Conservation (phyloP, 2,797 vertebrate genomes). For the Parotocinclus haroldoi region DNA sequence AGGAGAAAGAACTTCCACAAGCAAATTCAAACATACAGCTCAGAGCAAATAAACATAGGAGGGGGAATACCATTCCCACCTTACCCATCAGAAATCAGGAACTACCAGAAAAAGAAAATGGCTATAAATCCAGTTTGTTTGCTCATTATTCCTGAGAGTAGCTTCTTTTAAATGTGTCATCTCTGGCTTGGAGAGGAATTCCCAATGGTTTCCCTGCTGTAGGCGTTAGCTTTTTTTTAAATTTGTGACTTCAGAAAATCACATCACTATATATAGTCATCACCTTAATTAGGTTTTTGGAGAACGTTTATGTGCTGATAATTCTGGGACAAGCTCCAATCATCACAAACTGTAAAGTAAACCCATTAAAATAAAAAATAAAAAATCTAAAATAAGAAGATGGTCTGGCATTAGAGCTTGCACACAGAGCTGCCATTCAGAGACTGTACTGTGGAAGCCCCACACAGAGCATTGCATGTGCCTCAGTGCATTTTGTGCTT, state of each 20-base stretch:
- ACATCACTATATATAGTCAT: constrained; percentile 9
- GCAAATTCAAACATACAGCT: constrained; percentile 69
- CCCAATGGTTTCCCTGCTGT: constrained; percentile 14
- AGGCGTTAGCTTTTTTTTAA: constrained; percentile 1
- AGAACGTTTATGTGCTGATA: constrained; percentile 18
- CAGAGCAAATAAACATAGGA: constrained; percentile 67
- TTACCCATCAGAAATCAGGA: constrained; percentile 57
- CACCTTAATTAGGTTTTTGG: constrained; percentile 21
- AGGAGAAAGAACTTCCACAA: constrained; percentile 61
- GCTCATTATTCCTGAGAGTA: constrained; percentile 15
- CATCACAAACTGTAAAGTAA: constrained; percentile 37
- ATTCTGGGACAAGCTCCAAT: constrained; percentile 30
- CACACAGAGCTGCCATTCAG: constrained; percentile 38
- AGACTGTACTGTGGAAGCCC: constrained; percentile 7
- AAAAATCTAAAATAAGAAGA: constrained; percentile 37
- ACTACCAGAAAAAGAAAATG: constrained; percentile 54
- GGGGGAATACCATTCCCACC: constrained; percentile 66
- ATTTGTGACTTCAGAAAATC: constrained; percentile 7
- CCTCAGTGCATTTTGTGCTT: constrained; percentile 19
- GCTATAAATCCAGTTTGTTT: constrained; percentile 17
- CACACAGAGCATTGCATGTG: constrained; percentile 25
- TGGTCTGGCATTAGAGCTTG: constrained; percentile 36
- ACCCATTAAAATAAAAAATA: constrained; percentile 1
- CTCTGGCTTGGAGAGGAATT: constrained; percentile 52
- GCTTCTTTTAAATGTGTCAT: constrained; percentile 7